These are phyloP conservation scores for Dicerorhinus sumatrensis DNA, from an alignment of 2,113 vertebrate species.

Conservation along the genomic window DNA sequence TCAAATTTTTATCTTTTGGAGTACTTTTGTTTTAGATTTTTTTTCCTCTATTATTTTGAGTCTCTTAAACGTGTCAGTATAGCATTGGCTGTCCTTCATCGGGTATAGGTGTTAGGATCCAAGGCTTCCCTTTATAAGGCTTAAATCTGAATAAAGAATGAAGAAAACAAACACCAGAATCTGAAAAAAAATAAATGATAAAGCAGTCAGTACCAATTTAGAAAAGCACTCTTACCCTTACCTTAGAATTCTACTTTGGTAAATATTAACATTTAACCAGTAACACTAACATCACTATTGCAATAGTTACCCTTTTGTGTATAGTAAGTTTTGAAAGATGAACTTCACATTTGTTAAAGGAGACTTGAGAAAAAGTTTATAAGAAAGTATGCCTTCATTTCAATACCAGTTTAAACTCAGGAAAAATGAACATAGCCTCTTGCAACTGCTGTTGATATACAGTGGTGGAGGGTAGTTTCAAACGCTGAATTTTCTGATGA, in stretches of 20 bases:
- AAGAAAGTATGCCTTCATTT: slow-evolving; percentile 80
- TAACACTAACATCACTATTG: slow-evolving; percentile 82
- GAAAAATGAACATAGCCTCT: slow-evolving; percentile 71
- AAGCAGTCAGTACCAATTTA: slow-evolving; percentile 74
- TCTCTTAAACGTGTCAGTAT: slow-evolving; percentile 67
- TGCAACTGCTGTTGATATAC: slow-evolving; percentile 84
- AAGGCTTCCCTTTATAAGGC: slow-evolving; percentile 82
- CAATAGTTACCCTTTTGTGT: slow-evolving; percentile 80
- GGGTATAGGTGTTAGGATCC: slow-evolving; percentile 66
- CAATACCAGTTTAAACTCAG: slow-evolving; percentile 70
- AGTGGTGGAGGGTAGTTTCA: slow-evolving; percentile 82
- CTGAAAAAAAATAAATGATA: slow-evolving; percentile 69
- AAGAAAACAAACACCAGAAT: slow-evolving; percentile 73
- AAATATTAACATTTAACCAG: slow-evolving; percentile 73
- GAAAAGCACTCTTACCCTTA: slow-evolving; percentile 75
- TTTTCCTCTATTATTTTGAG: slow-evolving; percentile 76
- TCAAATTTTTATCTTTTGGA: background rate
- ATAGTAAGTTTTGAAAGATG: slow-evolving; percentile 86
- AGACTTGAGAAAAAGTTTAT: slow-evolving; percentile 79
- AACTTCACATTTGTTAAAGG: slow-evolving; percentile 83
- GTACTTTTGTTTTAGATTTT: slow-evolving; percentile 49
- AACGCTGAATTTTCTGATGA: slow-evolving; percentile 93
- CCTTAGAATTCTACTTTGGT: slow-evolving; percentile 18
- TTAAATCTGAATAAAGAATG: slow-evolving; percentile 69
- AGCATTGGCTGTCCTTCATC: slow-evolving; percentile 60